Base-by-base conservation (phyloP, 2,797 vertebrate species). In the Myripristis jacobus region DNA sequence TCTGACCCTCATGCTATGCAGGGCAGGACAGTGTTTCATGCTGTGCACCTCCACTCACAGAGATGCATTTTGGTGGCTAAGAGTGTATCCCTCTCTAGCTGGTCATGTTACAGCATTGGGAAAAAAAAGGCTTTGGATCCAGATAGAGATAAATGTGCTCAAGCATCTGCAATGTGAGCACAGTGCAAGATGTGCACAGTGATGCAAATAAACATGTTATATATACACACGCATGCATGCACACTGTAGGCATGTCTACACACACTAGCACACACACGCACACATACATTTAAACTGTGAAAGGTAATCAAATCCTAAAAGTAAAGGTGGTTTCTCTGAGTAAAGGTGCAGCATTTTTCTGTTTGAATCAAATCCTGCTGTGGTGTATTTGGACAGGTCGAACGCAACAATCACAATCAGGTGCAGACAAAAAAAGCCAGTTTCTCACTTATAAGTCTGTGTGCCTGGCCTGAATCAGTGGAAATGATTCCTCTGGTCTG, bases 41-140 rank as follows among this genome's bases (percentile, higher is more conserved):
- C 65, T 79, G 53, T 55, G 63, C 34, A 24, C 25, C 52, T 61
- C 43, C 48, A 60, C 47, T 68, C 36, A 54, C 38, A 22, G 13
- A 43, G 38, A 52, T 34, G 18, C 46, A 15, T 13, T 38, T 15
- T 38, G 36, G 6, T 36, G 34, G 34, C 3, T 13, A 8, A 36
- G 9, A 36, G 8, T 11, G 9, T 10, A 36, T 36, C 60, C 43
- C 54, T 50, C 8, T 44, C 52, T n/a, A n/a, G n/a, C n/a, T 11
- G 4, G 19, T 34, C 19, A 9, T 64, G 43, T 25, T 41, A 24
- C 12, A 25, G 44, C 7, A 16, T 25, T 7, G 18, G 1, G 22
- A 16, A 47, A 65, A 57, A n/a, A n/a, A n/a, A 9, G 34, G 10
- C 3, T 43, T 8, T n/a, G 56, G 61, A 62, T 21, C 21, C 22